These are phyloP conservation scores for Rhagophthalmus giganteus DNA, from an alignment of 2,888 invertebrate genomes.

Conservation along the genomic window DNA sequence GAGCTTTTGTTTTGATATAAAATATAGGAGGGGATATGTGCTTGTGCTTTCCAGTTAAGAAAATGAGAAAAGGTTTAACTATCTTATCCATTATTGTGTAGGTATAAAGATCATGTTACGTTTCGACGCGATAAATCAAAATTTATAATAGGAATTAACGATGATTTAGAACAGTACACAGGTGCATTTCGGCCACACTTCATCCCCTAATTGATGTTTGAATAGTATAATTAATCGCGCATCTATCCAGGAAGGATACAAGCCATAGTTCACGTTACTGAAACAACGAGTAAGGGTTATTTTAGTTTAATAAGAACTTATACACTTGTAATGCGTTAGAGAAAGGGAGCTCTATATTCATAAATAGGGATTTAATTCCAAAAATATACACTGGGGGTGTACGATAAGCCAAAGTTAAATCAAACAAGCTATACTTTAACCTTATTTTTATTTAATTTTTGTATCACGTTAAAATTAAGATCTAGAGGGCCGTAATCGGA, in stretches of 20 bases:
- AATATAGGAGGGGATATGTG: too few species aligned
- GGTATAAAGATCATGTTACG: background rate
- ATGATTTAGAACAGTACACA: too few species aligned
- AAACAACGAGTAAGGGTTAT: constrained; percentile 20
- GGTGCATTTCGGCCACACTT: constrained; percentile 44
- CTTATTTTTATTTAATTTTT: too few species aligned
- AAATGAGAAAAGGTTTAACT: too few species aligned
- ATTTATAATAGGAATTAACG: too few species aligned
- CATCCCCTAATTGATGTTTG: constrained; percentile 45
- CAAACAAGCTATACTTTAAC: too few species aligned
- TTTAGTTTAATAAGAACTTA: constrained; percentile 20
- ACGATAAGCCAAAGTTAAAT: constrained; percentile 43
- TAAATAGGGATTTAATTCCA: constrained; percentile 39
- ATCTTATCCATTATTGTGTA: too few species aligned
- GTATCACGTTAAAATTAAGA: too few species aligned
- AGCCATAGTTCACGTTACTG: constrained; percentile 24
- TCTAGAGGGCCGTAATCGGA: too few species aligned
- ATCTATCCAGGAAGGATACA: constrained; percentile 39
- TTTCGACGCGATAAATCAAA: too few species aligned
- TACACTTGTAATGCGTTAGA: constrained; percentile 30
- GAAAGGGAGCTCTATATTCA: constrained; percentile 33
- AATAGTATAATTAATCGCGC: constrained; percentile 48
- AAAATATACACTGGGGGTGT: constrained; percentile 39
- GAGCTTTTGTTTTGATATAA: too few species aligned
- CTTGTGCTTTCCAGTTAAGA: too few species aligned